phyloP scores from a whole-genome alignment of 2,797 vertebrate species.

The Crossoptilon crossoptilon region DNA sequence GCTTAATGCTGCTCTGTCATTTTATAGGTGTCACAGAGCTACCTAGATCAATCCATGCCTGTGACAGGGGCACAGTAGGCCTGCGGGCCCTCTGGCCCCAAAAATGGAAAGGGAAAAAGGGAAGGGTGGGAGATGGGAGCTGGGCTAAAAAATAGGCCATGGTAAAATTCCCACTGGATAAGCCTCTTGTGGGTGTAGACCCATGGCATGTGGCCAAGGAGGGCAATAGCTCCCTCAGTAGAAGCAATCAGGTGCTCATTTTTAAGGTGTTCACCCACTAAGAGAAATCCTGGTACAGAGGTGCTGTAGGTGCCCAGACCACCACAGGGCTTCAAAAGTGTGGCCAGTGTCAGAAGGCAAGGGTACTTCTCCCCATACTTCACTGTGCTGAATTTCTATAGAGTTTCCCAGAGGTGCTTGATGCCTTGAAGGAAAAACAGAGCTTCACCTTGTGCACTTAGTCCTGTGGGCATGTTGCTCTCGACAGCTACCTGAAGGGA shows the following conservation, averaged over 20 bases:
- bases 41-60: too few relatives aligned
- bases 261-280: background rate
- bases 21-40: background rate
- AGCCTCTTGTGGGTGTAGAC: background rate
- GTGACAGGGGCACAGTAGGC: too few relatives aligned
- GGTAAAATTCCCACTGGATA: background rate
- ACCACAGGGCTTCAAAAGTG: background rate
- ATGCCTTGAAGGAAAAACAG: background rate
- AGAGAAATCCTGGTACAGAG: background rate
- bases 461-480: background rate
- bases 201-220: rapidly evolving
- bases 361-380: background rate
- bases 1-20: background rate
- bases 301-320: background rate
- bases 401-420: background rate
- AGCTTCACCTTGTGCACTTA: background rate
- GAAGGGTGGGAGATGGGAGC: too few relatives aligned
- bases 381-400: rapidly evolving
- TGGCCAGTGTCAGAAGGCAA: background rate
- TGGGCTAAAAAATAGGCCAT: background rate
- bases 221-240: background rate
- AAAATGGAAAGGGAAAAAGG: too few relatives aligned
- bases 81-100: too few relatives aligned
- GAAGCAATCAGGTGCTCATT: background rate
- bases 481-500: too few relatives aligned